phyloP scores from a whole-genome alignment of 2,113 vertebrate species.

The Sinocyclocheilus anshuiensis region DNA sequence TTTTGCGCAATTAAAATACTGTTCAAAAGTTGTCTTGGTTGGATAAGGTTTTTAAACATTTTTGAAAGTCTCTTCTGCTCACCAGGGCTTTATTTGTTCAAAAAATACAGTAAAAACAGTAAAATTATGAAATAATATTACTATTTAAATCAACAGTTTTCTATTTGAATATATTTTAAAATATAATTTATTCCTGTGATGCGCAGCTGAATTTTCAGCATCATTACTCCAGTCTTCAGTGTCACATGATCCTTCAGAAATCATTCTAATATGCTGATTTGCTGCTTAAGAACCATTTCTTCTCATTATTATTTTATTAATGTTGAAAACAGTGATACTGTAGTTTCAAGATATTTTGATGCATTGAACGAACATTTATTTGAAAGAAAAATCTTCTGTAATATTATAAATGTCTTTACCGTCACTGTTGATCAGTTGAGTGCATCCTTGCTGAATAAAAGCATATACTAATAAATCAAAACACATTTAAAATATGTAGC shows the following conservation, averaged over 20 bases:
- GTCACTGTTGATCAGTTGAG: background rate
- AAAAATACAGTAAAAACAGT: no score
- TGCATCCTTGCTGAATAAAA: background rate
- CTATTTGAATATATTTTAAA: background rate
- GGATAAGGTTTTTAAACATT: no score
- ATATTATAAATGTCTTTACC: background rate
- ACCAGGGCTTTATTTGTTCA: no score
- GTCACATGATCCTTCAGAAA: background rate
- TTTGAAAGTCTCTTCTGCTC: no score
- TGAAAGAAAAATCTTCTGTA: background rate
- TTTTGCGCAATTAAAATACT: no score
- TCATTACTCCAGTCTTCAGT: background rate
- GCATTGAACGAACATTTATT: background rate
- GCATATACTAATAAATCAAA: background rate
- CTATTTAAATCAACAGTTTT: no score
- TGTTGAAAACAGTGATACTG: background rate
- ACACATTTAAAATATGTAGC: no score
- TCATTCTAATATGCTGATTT: background rate
- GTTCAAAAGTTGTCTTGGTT: no score
- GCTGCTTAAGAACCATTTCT: background rate
- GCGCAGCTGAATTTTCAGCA: background rate
- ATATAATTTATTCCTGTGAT: background rate
- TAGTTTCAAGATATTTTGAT: background rate
- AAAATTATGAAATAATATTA: no score
- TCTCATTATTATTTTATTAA: background rate